Base-by-base conservation (phyloP, 1,140 invertebrate genomes). In the Bombyx mandarina region DNA sequence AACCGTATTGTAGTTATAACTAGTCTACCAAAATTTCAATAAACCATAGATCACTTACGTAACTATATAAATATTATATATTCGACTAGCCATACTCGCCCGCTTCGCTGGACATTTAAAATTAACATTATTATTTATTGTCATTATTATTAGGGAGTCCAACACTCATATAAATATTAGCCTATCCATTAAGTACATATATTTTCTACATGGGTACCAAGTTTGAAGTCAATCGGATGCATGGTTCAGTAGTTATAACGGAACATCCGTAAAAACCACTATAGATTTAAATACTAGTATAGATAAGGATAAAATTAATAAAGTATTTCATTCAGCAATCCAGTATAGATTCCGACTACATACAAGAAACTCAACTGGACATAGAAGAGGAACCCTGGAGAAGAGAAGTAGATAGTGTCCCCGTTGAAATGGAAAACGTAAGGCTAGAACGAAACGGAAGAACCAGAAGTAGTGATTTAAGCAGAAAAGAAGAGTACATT, bases 301-400 rank as follows among this genome's bases (percentile, higher is more conserved):
- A 18, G 12, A 18, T 18, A 18, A 18, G 12, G 12, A n/a, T 8
- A 12, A 50, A 50, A 22, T 50, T 18, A 50, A 50, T 50, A 35
- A 54, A 45, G 22, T 18, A n/a, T 35, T 26, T 7, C 18, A 46
- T 47, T 47, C 65, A 86, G 82, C 75, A 71, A 18, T 79, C 75
- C 44, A 86, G 83, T 57, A 79, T 85, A 54, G 83, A 86, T 45
- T 86, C 83, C 0, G 83, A 86, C 45, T 82, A 70, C 57, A 70
- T 82, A 7, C 76, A 81, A 61, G 80, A 84, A 67, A 81, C 80
- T 1, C 71, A 69, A 45, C 53, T 86, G 46, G 83, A 86, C 47
- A 59, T 89, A 67, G 61, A 91, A 68, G 50, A 90, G 66, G 78
- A 90, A 84, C 63, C 78, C 57, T 66, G 77, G 77, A 62, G 89